A percentile compares a stretch with the other conserved stretches of the same genome.
phyloP scores from a whole-genome alignment of 2,113 vertebrate species.

The Hyperoodon ampullatus region DNA sequence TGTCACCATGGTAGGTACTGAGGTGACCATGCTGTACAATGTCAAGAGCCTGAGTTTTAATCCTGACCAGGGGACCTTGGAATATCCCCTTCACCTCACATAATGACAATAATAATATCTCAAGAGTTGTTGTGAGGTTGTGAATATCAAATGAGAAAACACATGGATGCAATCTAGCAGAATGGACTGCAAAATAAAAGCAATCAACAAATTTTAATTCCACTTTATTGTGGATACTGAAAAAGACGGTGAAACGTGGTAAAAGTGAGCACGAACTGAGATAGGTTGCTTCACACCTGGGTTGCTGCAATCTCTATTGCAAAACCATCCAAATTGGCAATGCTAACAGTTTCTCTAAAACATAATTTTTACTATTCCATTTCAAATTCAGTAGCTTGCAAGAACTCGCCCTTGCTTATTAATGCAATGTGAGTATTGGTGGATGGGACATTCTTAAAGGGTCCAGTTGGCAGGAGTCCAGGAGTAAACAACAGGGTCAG shows the following conservation, averaged over 20 bases:
- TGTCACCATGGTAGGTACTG: neutral
- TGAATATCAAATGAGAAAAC: neutral
- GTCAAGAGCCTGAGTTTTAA: neutral
- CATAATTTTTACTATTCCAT: neutral
- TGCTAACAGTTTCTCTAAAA: neutral
- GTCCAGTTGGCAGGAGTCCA: neutral
- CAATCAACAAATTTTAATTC: neutral
- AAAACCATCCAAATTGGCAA: neutral
- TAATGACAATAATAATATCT: neutral
- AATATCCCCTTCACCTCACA: neutral
- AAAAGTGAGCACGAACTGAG: neutral
- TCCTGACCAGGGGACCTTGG: neutral
- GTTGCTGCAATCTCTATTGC: no score
- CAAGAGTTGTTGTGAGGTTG: neutral
- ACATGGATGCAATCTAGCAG: neutral
- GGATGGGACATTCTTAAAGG: neutral
- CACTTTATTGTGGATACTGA: neutral
- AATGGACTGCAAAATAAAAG: neutral
- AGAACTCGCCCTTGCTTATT: neutral
- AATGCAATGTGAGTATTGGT: neutral
- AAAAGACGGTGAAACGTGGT: neutral
- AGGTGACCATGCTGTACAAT: rapidly evolving
- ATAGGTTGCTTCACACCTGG: neutral
- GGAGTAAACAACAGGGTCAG: neutral
- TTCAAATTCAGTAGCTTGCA: neutral